A percentile compares a stretch with the other conserved stretches of the same genome.
Evolutionary conservation across 2,113 vertebrate species (phyloP).

Genomic region (Cathartes aura): DNA sequence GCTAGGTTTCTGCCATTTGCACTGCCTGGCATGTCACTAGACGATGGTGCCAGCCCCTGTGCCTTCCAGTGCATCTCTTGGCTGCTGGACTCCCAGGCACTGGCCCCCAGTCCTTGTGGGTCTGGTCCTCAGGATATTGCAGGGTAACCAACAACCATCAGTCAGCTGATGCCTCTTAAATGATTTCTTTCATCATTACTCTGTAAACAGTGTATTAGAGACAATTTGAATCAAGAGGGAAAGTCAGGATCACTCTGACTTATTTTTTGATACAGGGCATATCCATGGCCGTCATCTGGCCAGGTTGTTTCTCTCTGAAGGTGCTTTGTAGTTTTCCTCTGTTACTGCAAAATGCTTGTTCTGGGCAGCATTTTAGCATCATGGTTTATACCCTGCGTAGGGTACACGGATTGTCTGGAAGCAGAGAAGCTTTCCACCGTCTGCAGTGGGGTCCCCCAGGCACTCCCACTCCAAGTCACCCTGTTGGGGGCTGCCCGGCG

Average conservation of each 20-base stretch:
- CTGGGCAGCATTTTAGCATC: neutral
- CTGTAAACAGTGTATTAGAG: neutral
- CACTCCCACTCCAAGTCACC: neutral
- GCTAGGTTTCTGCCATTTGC: neutral
- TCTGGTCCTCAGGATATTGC: neutral
- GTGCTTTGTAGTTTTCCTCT: neutral
- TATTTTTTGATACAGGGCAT: neutral
- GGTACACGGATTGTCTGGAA: neutral
- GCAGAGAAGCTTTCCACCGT: neutral
- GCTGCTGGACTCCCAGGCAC: neutral
- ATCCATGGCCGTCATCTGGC: neutral
- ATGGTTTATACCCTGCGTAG: neutral
- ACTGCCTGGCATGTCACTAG: neutral
- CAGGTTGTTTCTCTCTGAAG: neutral
- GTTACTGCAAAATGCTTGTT: neutral
- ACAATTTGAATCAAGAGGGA: neutral
- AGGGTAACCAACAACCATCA: neutral
- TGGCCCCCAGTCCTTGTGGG: neutral
- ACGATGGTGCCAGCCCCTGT: neutral
- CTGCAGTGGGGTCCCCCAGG: neutral
- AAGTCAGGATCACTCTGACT: neutral
- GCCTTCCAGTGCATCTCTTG: neutral
- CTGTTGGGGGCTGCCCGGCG: neutral
- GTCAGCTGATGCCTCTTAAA: neutral
- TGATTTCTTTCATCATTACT: neutral